Evolutionary conservation across 2,888 invertebrate species (phyloP).

Genomic region (Lycophotia porphyrea): DNA sequence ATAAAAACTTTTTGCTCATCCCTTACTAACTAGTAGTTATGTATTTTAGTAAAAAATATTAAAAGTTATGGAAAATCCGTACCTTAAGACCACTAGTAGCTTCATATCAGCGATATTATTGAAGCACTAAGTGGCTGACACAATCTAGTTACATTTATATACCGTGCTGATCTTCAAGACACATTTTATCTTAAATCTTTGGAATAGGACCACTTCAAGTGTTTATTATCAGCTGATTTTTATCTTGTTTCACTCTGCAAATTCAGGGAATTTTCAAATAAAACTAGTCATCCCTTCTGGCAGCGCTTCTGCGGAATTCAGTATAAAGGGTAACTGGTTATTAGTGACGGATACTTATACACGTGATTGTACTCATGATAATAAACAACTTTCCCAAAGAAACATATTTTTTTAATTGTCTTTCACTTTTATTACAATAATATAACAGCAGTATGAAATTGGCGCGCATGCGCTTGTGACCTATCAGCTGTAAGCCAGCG

Average conservation of each 20-base stretch:
- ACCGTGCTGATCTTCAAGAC: slow-evolving; percentile 4
- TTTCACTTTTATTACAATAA: too few species aligned
- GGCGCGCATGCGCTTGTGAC: too few species aligned
- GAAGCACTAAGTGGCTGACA: slow-evolving; percentile 9
- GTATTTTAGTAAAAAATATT: background rate
- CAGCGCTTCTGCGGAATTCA: background rate
- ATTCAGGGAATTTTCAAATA: background rate
- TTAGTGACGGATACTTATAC: too few species aligned
- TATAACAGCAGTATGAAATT: too few species aligned
- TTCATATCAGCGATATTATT: slow-evolving; percentile 42
- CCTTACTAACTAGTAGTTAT: too few species aligned
- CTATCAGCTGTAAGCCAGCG: too few species aligned
- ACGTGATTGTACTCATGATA: too few species aligned
- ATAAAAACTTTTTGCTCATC: too few species aligned
- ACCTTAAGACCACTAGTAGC: slow-evolving; percentile 53
- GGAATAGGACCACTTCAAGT: slow-evolving; percentile 12
- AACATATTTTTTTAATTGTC: too few species aligned
- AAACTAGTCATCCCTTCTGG: background rate
- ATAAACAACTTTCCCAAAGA: too few species aligned
- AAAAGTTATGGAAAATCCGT: background rate
- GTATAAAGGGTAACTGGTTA: too few species aligned
- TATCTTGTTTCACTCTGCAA: slow-evolving; percentile 14
- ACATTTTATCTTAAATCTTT: slow-evolving; percentile 30
- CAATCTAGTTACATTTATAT: slow-evolving; percentile 8
- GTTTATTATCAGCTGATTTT: background rate